Evolutionary conservation across 1,140 invertebrate genomes (phyloP).

Genomic region (Plodia interpunctella): DNA sequence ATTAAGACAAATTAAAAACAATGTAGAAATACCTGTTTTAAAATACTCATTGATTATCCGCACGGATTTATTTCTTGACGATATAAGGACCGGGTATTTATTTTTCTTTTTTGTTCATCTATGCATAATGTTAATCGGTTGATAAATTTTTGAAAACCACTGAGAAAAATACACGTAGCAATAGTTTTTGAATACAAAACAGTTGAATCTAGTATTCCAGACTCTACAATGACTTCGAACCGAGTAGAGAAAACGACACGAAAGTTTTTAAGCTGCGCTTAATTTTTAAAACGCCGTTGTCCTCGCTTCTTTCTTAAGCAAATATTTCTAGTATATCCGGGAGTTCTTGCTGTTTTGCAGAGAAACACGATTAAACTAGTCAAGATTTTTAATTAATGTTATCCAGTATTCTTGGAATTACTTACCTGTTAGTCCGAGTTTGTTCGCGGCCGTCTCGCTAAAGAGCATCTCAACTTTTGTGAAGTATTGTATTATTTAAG

Average conservation of each 20-base stretch:
- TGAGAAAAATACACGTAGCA: too few species aligned
- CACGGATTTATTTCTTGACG: too few species aligned
- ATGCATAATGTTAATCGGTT: too few species aligned
- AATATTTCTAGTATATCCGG: neutral
- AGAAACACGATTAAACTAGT: constrained; percentile 5
- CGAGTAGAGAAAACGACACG: too few species aligned
- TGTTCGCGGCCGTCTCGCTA: neutral
- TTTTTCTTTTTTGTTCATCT: too few species aligned
- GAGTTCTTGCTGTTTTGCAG: constrained; percentile 2
- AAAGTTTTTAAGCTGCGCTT: neutral
- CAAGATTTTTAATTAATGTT: constrained; percentile 4
- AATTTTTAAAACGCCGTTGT: neutral
- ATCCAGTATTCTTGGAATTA: neutral
- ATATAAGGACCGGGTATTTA: too few species aligned
- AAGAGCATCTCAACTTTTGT: neutral
- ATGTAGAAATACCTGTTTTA: too few species aligned
- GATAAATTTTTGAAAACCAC: too few species aligned
- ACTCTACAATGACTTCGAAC: neutral
- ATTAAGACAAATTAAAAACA: too few species aligned
- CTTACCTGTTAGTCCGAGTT: neutral
- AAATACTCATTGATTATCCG: too few species aligned
- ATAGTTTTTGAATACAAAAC: too few species aligned
- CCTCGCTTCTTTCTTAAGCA: constrained; percentile 2
- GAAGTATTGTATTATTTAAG: neutral
- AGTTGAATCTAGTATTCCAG: too few species aligned